Evolutionary conservation across 2,113 vertebrate genomes (phyloP).

Genomic region (Misgurnus mizolepis): DNA sequence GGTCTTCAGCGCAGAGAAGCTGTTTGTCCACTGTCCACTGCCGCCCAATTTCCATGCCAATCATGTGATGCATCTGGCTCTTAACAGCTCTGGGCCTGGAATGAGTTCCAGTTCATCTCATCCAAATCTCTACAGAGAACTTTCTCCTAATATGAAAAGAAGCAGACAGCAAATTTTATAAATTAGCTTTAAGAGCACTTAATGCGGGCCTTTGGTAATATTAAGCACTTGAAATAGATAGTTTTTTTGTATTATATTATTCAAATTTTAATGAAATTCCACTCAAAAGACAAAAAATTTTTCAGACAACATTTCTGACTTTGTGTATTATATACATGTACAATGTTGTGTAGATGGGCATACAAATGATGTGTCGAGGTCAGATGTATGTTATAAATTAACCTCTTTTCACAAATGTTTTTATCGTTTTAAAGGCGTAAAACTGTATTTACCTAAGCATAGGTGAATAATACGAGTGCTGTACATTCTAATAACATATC

Average conservation of each 20-base stretch:
- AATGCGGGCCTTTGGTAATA: constrained; percentile 21
- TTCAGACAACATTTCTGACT: not conserved
- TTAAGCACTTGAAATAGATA: not conserved
- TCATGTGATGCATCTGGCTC: constrained; percentile 41
- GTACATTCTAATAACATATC: no score
- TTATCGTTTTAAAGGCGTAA: no score
- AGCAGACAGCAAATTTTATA: not conserved
- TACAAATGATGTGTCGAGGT: not conserved
- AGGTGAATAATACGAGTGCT: no score
- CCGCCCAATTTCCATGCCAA: constrained; percentile 38
- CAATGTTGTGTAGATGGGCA: not conserved
- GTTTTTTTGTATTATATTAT: constrained; percentile 14
- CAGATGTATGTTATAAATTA: not conserved
- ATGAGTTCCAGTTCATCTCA: constrained; percentile 31
- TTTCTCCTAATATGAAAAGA: constrained; percentile 34
- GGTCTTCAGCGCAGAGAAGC: constrained; percentile 34
- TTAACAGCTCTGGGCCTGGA: constrained; percentile 28
- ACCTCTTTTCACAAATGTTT: not conserved
- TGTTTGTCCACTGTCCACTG: constrained; percentile 44
- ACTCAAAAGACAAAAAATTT: not conserved
- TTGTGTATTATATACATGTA: constrained; percentile 8
- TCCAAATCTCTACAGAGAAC: constrained; percentile 34
- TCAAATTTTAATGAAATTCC: not conserved
- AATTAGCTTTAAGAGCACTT: constrained; percentile 2
- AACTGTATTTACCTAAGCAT: no score